phyloP scores from a whole-genome alignment of 2,113 vertebrate species.

The Pituophis catenifer region DNA sequence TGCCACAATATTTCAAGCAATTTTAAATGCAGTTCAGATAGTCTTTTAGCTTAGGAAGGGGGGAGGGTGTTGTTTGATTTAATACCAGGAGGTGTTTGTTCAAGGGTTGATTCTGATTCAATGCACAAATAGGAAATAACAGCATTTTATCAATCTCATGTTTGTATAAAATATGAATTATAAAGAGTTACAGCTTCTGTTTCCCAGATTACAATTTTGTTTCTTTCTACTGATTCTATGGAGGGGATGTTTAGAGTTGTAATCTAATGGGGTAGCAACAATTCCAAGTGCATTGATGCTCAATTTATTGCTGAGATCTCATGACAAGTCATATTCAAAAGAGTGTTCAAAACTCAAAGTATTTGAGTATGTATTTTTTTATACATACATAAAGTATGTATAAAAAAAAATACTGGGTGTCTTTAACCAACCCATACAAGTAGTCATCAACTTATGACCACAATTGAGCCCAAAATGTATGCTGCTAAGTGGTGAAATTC shows the following conservation, averaged over 20 bases:
- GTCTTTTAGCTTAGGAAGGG: neutral
- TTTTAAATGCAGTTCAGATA: neutral
- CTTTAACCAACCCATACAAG: neutral
- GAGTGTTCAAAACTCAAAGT: neutral
- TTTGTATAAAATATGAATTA: neutral
- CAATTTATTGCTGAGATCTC: neutral
- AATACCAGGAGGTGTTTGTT: neutral
- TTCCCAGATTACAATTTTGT: neutral
- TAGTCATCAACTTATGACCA: neutral
- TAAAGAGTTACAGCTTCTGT: neutral
- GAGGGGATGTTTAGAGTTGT: neutral
- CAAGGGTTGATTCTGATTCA: neutral
- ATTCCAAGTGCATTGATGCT: neutral
- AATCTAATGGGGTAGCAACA: neutral
- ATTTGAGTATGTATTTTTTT: no score
- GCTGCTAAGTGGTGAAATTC: neutral
- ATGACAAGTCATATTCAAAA: neutral
- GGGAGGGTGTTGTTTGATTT: neutral
- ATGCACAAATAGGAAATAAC: neutral
- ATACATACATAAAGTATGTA: neutral
- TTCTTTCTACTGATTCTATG: neutral
- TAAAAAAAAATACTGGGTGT: neutral
- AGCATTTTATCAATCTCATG: neutral
- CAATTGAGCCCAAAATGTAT: neutral
- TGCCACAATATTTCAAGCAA: neutral